Evolutionary conservation across 2,888 invertebrate genomes (phyloP).

Genomic region (Macaria notata): DNA sequence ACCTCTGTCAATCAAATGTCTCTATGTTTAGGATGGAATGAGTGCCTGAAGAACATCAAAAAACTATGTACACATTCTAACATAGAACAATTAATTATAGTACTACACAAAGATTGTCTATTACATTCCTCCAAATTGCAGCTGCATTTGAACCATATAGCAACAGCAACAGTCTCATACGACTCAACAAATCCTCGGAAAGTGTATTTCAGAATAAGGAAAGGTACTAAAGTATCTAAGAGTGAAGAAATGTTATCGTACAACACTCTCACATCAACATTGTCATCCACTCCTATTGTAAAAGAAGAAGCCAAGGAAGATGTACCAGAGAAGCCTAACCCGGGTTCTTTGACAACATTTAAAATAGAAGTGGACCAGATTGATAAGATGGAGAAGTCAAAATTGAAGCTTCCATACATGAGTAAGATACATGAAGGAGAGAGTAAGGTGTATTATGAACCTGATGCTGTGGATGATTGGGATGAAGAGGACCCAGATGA

Average conservation of each 20-base stretch:
- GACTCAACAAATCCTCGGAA: slow-evolving; percentile 46
- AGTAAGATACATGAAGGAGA: slow-evolving; percentile 75
- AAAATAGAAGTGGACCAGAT: slow-evolving; percentile 84
- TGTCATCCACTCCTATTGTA: slow-evolving; percentile 50
- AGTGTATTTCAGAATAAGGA: slow-evolving; percentile 68
- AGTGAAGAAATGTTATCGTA: slow-evolving; percentile 64
- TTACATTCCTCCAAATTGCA: slow-evolving; percentile 60
- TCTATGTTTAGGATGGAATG: slow-evolving; percentile 61
- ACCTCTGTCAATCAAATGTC: slow-evolving; percentile 74
- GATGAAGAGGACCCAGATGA: slow-evolving; percentile 95
- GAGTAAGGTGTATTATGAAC: slow-evolving; percentile 87
- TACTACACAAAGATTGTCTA: slow-evolving; percentile 78
- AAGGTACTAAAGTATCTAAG: slow-evolving; percentile 77
- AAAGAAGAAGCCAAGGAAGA: slow-evolving; percentile 52
- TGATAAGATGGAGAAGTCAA: slow-evolving; percentile 82
- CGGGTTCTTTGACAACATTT: slow-evolving; percentile 81
- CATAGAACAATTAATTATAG: slow-evolving; percentile 56
- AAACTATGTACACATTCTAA: slow-evolving; percentile 45
- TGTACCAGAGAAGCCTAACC: slow-evolving; percentile 62
- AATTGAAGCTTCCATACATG: slow-evolving; percentile 84
- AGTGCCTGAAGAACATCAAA: slow-evolving; percentile 52
- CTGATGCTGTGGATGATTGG: slow-evolving; percentile 90
- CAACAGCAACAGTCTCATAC: slow-evolving; percentile 60
- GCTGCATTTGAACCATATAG: slow-evolving; percentile 72
- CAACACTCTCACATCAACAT: slow-evolving; percentile 54